phyloP scores from a whole-genome alignment of 2,888 invertebrate genomes.

The Branchipolynoe longqiensis region DNA sequence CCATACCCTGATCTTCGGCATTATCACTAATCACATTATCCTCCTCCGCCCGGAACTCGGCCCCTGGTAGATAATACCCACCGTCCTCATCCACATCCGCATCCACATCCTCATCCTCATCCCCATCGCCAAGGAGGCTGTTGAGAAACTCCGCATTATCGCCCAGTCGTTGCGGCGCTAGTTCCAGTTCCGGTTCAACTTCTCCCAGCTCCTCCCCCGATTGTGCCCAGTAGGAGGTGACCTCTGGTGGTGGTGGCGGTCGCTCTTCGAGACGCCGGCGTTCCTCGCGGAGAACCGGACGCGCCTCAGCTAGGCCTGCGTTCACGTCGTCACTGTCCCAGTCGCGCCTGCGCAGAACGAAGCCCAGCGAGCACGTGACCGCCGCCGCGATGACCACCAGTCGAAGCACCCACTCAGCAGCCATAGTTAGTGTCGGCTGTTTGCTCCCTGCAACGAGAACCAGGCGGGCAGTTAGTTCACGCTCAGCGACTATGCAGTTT shows the following conservation, averaged over 20 bases:
- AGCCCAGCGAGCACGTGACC: conserved; percentile 45
- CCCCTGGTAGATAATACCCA: not conserved
- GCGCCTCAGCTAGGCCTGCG: conserved; percentile 38
- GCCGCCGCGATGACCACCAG: conserved; percentile 3
- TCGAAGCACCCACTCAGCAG: conserved; percentile 26
- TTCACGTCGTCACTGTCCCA: conserved; percentile 51
- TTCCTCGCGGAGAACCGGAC: conserved; percentile 48
- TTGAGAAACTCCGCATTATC: not conserved
- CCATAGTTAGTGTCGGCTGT: conserved; percentile 35
- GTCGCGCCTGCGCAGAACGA: conserved; percentile 56
- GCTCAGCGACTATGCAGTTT: too few species aligned
- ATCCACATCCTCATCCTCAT: not conserved
- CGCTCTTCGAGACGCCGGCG: conserved; percentile 45
- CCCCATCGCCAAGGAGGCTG: not conserved
- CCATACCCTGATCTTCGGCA: not conserved
- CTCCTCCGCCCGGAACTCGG: not conserved
- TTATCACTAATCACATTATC: not conserved
- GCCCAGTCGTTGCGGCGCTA: not conserved
- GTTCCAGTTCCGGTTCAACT: conserved; percentile 2
- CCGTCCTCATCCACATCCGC: not conserved
- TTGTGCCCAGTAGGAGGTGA: conserved; percentile 43
- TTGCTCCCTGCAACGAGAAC: conserved; percentile 22
- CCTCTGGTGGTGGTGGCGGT: not conserved
- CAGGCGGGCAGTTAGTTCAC: too few species aligned
- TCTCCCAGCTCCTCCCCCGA: not conserved